Evolutionary conservation across 2,888 invertebrate genomes (phyloP).

Genomic region (Meiosimyza platycephala): DNA sequence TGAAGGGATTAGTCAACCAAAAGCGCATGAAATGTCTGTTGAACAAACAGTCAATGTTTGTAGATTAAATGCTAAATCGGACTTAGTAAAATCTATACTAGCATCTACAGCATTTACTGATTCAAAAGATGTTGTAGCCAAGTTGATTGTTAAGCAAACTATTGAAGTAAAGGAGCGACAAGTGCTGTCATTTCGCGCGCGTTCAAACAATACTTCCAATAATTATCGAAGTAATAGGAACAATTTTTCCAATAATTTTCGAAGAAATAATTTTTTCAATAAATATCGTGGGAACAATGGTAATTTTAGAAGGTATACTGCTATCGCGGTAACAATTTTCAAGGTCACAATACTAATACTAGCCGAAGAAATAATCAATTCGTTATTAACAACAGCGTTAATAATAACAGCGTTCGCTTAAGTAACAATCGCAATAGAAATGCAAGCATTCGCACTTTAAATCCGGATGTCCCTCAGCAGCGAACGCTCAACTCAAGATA

Average conservation of each 20-base stretch:
- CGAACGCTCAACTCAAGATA: background rate
- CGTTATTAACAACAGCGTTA: background rate
- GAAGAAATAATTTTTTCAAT: background rate
- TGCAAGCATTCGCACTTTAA: slow-evolving; percentile 28
- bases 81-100: slow-evolving; percentile 4
- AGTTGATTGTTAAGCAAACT: background rate
- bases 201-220: background rate
- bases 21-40: slow-evolving; percentile 2
- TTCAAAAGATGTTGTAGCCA: slow-evolving; percentile 8
- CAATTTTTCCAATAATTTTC: background rate
- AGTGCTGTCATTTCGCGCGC: background rate
- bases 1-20: no score
- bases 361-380: no score
- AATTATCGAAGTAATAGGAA: background rate
- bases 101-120: slow-evolving; percentile 6
- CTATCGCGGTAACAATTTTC: no score
- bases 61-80: background rate
- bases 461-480: slow-evolving; percentile 36
- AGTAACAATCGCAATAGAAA: background rate
- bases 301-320: background rate
- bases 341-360: no score
- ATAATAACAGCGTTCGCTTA: background rate
- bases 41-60: slow-evolving; percentile 11
- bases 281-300: background rate
- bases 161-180: slow-evolving; percentile 11